Base-by-base conservation (phyloP, 2,888 invertebrate species). In the Drymonia ruficornis region DNA sequence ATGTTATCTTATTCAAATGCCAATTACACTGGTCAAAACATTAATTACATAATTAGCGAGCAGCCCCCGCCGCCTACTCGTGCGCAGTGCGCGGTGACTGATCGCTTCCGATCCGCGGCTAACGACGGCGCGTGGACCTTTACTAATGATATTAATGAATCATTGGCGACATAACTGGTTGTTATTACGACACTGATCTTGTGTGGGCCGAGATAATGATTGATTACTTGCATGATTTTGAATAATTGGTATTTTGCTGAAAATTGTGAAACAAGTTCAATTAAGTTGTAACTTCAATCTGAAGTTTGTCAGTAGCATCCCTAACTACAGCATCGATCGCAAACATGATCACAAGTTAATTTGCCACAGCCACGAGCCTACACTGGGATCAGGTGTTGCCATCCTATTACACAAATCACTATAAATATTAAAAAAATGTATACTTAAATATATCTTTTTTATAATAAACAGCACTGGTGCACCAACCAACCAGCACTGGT, bases 291-390 rank as follows among this genome's bases (percentile, higher is more conserved):
- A 23, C 23, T 23, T 23, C 7, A 1, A 31, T 9, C 3, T 11
- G 3, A 11, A 11, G 9, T 2, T n/a, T 28, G 15, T 7, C 11
- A 13, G 16, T 42, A 49, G 49, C 63, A 58, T 23, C 61, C 67
- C 67, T 70, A 62, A 65, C 61, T 53, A 51, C 49, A 34, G 57
- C 34, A 56, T 66, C 62, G 62, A 63, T 70, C 49, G 68, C 63
- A 47, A 64, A 64, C 54, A 68, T 68, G 59, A 70, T 70, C 66
- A 68, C 68, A 59, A 63, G 56, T 61, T 70, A 68, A 70, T 70
- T 68, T 66, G 55, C 64, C 52, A 47, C 47, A 60, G 52, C 56
- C 56, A 64, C 63, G 45, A 40, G 18, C 18, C 57, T 56, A 62
- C 54, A 18, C n/a, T 1, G 16, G 5, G 11, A 7, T 15, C n/a